Conservation (phyloP, 2,113 vertebrate species). For the Bubalus kerabau region DNA sequence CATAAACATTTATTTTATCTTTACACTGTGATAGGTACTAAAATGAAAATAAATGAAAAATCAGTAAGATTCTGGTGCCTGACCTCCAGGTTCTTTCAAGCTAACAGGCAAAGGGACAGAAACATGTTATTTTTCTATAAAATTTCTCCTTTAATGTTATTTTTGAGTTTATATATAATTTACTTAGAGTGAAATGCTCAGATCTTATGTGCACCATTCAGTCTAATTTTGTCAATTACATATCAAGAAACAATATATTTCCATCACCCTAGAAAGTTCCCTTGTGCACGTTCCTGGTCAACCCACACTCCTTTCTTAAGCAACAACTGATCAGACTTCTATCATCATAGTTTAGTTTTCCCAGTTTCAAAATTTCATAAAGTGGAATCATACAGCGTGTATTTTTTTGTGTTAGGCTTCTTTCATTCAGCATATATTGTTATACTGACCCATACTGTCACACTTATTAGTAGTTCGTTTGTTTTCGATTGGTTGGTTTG, state of each 20-base stretch:
- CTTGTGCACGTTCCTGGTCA: neutral
- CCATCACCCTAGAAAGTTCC: neutral
- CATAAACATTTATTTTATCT: neutral
- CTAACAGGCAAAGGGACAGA: neutral
- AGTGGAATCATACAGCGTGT: neutral
- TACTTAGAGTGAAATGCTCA: neutral
- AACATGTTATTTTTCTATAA: neutral
- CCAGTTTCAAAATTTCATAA: neutral
- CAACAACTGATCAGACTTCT: neutral
- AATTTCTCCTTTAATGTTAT: neutral
- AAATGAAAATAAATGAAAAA: constrained; percentile 8
- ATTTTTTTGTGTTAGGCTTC: neutral
- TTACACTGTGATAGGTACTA: neutral
- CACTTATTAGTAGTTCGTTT: neutral
- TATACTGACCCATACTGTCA: neutral
- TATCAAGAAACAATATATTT: neutral
- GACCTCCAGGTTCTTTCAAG: neutral
- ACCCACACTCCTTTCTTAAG: neutral
- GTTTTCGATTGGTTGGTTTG: neutral
- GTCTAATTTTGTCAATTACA: neutral
- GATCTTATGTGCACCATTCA: neutral
- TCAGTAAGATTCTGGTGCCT: neutral
- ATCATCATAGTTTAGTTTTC: neutral
- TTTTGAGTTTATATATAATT: neutral
- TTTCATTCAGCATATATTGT: neutral